phyloP scores from a whole-genome alignment of 2,113 vertebrate genomes.

The Nymphicus hollandicus region DNA sequence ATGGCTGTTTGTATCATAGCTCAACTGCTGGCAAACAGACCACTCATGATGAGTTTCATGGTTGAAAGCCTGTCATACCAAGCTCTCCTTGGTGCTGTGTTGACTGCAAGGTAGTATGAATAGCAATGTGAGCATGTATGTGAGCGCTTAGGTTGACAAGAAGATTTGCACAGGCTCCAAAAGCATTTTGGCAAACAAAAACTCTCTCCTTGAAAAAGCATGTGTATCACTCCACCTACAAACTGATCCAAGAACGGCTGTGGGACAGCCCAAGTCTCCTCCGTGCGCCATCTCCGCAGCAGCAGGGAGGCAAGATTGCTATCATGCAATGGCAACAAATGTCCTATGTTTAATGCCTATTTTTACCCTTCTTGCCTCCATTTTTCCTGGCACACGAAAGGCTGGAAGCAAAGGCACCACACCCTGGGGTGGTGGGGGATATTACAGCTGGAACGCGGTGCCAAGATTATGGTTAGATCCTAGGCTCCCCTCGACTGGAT shows the following conservation, averaged over 20 bases:
- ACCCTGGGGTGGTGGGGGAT: background rate
- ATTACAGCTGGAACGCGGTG: background rate
- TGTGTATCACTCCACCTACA: background rate
- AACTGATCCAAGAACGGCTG: background rate
- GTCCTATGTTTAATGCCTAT: background rate
- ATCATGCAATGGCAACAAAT: background rate
- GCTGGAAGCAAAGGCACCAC: background rate
- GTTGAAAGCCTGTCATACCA: background rate
- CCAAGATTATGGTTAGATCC: background rate
- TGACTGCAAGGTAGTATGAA: background rate
- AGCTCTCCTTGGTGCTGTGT: background rate
- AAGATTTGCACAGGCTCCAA: background rate
- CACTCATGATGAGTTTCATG: background rate
- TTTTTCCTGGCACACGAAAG: background rate
- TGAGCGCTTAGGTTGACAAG: background rate
- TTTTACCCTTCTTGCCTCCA: background rate
- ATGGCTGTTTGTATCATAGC: background rate
- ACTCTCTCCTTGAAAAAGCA: background rate
- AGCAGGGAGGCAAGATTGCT: background rate
- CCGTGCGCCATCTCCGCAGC: background rate
- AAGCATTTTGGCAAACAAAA: background rate
- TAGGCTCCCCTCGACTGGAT: background rate
- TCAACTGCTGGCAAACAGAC: background rate
- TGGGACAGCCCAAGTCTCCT: background rate
- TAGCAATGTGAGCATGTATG: background rate